phyloP scores from a whole-genome alignment of 2,113 vertebrate species.

The Leptobrachium leishanense region DNA sequence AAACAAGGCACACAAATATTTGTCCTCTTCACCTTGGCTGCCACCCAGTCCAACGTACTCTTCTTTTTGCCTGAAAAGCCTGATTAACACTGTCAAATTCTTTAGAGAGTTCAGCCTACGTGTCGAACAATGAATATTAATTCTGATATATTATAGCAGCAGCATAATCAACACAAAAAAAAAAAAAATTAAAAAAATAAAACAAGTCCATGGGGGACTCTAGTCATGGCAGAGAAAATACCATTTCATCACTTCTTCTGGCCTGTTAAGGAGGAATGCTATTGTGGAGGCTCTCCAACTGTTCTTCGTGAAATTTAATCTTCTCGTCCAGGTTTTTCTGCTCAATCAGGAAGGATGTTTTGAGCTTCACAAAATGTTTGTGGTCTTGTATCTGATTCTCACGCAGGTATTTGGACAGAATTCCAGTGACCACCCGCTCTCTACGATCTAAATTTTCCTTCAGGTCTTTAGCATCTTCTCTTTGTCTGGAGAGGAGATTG shows the following conservation, averaged over 20 bases:
- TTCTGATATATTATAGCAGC: conserved; percentile 26
- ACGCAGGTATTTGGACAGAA: conserved; percentile 78
- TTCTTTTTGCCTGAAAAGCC: background rate
- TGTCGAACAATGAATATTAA: background rate
- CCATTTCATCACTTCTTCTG: background rate
- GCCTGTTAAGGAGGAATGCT: conserved; percentile 58
- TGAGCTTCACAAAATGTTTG: conserved; percentile 75
- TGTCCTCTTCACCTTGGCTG: background rate
- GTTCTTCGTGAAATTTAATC: conserved; percentile 79
- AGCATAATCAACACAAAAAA: background rate
- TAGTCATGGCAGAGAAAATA: background rate
- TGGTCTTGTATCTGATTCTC: conserved; percentile 78
- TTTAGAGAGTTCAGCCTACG: conserved; percentile 22
- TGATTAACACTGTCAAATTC: conserved; percentile 39
- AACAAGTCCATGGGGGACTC: background rate
- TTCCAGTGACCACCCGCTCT: conserved; percentile 78
- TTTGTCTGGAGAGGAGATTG: conserved; percentile 80
- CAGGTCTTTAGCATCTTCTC: conserved; percentile 89
- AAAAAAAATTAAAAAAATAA: conserved; percentile 26
- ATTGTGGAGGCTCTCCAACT: conserved; percentile 73
- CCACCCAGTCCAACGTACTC: background rate
- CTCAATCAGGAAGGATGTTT: conserved; percentile 83
- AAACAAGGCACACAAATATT: conserved; percentile 22
- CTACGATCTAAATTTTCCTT: conserved; percentile 89
- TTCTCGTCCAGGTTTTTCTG: conserved; percentile 90